Conservation (phyloP, 2,113 vertebrate species). For the Nymphicus hollandicus region DNA sequence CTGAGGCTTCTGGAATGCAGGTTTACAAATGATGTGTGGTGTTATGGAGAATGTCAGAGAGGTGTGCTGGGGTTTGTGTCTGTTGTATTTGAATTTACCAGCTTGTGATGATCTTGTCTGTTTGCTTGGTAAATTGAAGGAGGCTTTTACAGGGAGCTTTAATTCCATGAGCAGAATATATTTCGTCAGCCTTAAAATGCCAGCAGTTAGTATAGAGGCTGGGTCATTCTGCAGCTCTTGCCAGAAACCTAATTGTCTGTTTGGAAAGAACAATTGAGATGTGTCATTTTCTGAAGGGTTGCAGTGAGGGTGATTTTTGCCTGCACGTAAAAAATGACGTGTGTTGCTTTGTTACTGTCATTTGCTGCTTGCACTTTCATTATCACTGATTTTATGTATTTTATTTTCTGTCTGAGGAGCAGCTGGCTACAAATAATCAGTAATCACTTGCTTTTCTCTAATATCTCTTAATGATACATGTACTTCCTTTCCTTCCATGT, state of each 20-base stretch:
- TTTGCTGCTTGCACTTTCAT: neutral
- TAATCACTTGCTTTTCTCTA: neutral
- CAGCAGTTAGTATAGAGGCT: neutral
- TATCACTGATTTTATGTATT: neutral
- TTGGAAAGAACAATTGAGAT: neutral
- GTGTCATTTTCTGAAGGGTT: neutral
- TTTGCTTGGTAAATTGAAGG: neutral
- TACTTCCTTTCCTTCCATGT: neutral
- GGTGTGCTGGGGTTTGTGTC: neutral
- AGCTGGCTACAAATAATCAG: neutral
- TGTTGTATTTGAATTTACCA: neutral
- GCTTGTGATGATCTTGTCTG: neutral
- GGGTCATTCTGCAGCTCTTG: neutral
- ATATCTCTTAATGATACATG: neutral
- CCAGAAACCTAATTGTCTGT: neutral
- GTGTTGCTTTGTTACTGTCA: neutral
- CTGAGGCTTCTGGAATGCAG: neutral
- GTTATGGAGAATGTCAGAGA: neutral
- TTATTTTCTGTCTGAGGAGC: neutral
- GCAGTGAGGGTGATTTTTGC: neutral
- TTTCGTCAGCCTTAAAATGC: neutral
- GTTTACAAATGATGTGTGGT: no score
- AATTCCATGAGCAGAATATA: neutral
- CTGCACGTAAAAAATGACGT: neutral
- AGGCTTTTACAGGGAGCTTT: neutral